Evolutionary conservation across 2,888 invertebrate species (phyloP).

Genomic region (Apomyelois bistriatella): DNA sequence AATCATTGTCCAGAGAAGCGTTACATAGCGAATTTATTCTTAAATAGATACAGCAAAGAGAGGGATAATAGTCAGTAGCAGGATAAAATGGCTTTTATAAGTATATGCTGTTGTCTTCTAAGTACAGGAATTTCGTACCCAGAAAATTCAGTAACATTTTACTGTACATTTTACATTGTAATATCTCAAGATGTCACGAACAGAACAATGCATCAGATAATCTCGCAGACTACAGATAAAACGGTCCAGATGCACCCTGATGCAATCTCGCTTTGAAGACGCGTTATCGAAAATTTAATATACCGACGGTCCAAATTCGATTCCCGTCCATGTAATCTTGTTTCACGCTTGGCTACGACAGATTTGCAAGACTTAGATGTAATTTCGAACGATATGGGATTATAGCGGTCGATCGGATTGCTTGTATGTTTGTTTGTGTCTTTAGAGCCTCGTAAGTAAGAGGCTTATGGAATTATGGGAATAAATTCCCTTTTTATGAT

Average conservation of each 20-base stretch:
- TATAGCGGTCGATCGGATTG: slow-evolving; percentile 14
- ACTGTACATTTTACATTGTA: background rate
- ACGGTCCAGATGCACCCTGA: slow-evolving; percentile 38
- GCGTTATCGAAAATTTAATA: slow-evolving; percentile 49
- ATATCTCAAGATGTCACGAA: background rate
- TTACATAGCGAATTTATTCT: too few relatives aligned
- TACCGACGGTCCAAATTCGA: slow-evolving; percentile 31
- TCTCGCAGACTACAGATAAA: slow-evolving; percentile 4
- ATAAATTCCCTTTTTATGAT: background rate
- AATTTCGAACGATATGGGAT: slow-evolving; percentile 20
- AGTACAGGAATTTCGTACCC: too few relatives aligned
- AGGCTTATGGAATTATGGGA: background rate
- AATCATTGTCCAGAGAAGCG: too few relatives aligned
- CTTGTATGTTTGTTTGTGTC: slow-evolving; percentile 2
- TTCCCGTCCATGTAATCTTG: slow-evolving; percentile 33
- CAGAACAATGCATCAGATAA: slow-evolving; percentile 4
- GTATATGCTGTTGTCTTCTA: too few relatives aligned
- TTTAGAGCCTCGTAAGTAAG: background rate
- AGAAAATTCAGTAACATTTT: too few relatives aligned
- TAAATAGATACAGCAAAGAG: too few relatives aligned
- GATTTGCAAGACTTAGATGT: slow-evolving; percentile 21
- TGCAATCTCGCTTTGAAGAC: slow-evolving; percentile 45
- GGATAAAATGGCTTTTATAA: too few relatives aligned
- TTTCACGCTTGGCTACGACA: slow-evolving; percentile 26
- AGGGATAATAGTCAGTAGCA: too few relatives aligned